Conservation (phyloP, 2,113 vertebrate species). For the Trematomus loennbergii region DNA sequence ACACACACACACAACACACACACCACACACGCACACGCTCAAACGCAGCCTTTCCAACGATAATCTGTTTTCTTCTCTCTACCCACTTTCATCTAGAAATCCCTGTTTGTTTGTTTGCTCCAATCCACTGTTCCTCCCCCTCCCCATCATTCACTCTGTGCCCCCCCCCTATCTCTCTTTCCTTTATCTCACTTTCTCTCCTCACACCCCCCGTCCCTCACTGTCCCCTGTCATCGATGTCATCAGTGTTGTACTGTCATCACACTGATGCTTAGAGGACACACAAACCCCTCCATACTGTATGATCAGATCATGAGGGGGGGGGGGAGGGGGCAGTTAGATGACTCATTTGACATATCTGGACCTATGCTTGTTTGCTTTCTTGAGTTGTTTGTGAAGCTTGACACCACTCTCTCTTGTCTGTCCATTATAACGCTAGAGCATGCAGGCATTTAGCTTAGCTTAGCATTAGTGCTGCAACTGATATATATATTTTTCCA, state of each 20-base stretch:
- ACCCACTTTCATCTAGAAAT: constrained; percentile 58
- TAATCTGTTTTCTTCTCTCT: constrained; percentile 53
- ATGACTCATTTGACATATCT: neutral
- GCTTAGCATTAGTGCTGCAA: too few species aligned
- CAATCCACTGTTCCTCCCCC: constrained; percentile 31
- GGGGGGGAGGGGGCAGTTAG: too few species aligned
- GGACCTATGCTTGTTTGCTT: too few species aligned
- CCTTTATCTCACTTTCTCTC: constrained; percentile 33
- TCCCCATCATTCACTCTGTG: constrained; percentile 22
- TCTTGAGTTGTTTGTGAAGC: too few species aligned
- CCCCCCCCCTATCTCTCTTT: neutral
- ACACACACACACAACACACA: neutral
- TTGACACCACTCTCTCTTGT: too few species aligned
- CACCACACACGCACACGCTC: constrained; percentile 9
- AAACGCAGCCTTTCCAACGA: constrained; percentile 21
- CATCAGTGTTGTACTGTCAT: constrained; percentile 48
- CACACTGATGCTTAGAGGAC: constrained; percentile 29
- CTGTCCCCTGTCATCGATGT: constrained; percentile 37
- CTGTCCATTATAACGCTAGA: too few species aligned
- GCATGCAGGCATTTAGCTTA: too few species aligned
- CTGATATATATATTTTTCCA: too few species aligned
- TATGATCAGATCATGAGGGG: neutral
- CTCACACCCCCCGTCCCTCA: constrained; percentile 8
- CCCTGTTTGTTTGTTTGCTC: constrained; percentile 60
- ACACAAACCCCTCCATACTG: neutral